Conservation (phyloP, 2,888 invertebrate species). For the Meiosimyza platycephala region DNA sequence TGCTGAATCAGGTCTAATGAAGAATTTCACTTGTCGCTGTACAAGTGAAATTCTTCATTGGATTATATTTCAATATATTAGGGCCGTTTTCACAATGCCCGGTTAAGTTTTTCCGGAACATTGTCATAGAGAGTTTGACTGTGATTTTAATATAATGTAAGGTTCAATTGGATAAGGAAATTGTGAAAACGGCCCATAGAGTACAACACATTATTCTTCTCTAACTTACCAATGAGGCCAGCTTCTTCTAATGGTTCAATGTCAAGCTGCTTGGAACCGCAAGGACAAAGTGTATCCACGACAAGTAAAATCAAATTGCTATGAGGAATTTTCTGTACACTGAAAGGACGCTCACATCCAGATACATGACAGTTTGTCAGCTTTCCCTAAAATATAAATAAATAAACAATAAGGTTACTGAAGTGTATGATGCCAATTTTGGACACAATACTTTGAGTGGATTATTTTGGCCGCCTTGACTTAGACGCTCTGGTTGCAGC, state of each 20-base stretch:
- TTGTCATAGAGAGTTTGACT: no score
- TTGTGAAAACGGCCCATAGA: no score
- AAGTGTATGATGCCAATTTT: not conserved
- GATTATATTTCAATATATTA: no score
- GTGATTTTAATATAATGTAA: no score
- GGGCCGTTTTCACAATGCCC: no score
- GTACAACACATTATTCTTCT: no score
- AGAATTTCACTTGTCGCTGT: no score
- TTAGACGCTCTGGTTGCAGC: constrained; percentile 83
- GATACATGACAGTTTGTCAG: constrained; percentile 88
- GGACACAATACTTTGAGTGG: constrained; percentile 75
- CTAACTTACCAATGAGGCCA: constrained; percentile 68
- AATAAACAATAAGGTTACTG: not conserved
- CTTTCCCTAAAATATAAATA: constrained; percentile 71
- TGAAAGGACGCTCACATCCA: constrained; percentile 91
- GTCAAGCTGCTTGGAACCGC: constrained; percentile 87
- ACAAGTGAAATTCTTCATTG: no score
- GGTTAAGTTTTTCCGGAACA: no score
- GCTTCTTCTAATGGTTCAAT: constrained; percentile 80
- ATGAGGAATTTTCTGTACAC: constrained; percentile 90
- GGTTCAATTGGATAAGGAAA: no score
- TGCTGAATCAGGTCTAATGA: no score
- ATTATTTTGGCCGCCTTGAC: constrained; percentile 81
- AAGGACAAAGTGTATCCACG: constrained; percentile 89
- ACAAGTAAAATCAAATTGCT: constrained; percentile 90